These are phyloP conservation scores for Apamea epomidion DNA, from an alignment of 2,888 invertebrate species.

Conservation along the genomic window DNA sequence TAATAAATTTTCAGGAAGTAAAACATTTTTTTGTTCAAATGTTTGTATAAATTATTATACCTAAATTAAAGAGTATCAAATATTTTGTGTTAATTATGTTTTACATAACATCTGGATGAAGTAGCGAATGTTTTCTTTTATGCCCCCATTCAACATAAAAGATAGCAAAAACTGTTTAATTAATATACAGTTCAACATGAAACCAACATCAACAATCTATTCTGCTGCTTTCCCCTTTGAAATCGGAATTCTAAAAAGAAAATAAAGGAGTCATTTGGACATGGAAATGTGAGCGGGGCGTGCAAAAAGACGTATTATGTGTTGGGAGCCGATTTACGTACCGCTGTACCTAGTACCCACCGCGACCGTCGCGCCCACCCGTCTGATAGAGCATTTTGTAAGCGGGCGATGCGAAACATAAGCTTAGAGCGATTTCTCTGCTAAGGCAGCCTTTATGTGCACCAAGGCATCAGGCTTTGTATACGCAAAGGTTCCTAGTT, in stretches of 20 bases:
- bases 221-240: slow-evolving; percentile 29
- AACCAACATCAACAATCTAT: slow-evolving; percentile 30
- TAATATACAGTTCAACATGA: slow-evolving; percentile 19
- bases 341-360: slow-evolving; percentile 57
- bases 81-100: background rate
- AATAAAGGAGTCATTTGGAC: slow-evolving; percentile 50
- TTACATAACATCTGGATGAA: background rate
- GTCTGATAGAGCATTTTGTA: slow-evolving; percentile 67
- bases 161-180: slow-evolving; percentile 3
- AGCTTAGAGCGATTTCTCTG: slow-evolving; percentile 9
- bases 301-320: slow-evolving; percentile 70
- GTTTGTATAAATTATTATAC: no score
- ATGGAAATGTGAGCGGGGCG: slow-evolving; percentile 66
- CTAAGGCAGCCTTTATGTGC: background rate
- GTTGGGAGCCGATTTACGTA: slow-evolving; percentile 69
- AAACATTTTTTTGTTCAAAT: no score
- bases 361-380: slow-evolving; percentile 51
- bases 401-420: slow-evolving; percentile 42
- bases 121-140: background rate
- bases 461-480: no score
- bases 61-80: background rate
- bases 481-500: no score
- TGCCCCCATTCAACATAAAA: background rate
- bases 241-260: slow-evolving; percentile 50
- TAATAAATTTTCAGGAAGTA: background rate